Evolutionary conservation across 2,797 vertebrate species (phyloP), one percentile per base, ranked within the genome.

Genomic region (Scolopax bukidnonensis): DNA sequence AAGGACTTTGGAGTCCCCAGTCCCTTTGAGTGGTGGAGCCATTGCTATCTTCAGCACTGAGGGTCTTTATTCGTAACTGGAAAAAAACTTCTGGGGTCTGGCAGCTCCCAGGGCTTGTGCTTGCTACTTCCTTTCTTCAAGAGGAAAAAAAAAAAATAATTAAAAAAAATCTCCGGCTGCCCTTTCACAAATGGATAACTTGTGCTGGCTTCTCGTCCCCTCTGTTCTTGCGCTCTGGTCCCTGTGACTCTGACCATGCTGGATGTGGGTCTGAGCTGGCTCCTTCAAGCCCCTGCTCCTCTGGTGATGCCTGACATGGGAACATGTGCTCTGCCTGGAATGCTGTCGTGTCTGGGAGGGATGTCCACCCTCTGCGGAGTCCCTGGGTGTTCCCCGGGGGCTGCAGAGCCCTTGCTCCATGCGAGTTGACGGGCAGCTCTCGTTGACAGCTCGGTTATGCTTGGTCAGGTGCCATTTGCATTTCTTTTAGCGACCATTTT

Each of bases 391-490:
- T 45, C 59, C 41, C 38, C 6, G 1, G 3, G 17, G 38, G 69
- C 71, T 47, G 73, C 53, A 33, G 92, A 86, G 69, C 40, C 77
- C 73, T 78, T 7, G 6, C 70, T 77, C 84, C 43, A 1, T 11
- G 40, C 0, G 4, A 64, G 60, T 83, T 75, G 89, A 82, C 16
- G 51, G 78, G 65, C 93, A 81, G 84, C 71, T 86, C 73, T 60
- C 17, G 10, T n/a, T 92, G 95, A 61, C 96, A 96, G 93, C 95
- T 93, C 93, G 43, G 94, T 54, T 61, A 81, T 0, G 20, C 47
- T 84, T 95, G 95, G 91, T 92, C 93, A 41, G 51, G 38, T 94
- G 96, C 93, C 47, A 30, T 54, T 68, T 81, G 84, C 87, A 30
- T 95, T 85, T 84, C 79, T 73, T 74, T 81, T 56, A 69, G 94